Evolutionary conservation across 1,140 invertebrate genomes (phyloP).

Genomic region (Harpegnathos saltator): DNA sequence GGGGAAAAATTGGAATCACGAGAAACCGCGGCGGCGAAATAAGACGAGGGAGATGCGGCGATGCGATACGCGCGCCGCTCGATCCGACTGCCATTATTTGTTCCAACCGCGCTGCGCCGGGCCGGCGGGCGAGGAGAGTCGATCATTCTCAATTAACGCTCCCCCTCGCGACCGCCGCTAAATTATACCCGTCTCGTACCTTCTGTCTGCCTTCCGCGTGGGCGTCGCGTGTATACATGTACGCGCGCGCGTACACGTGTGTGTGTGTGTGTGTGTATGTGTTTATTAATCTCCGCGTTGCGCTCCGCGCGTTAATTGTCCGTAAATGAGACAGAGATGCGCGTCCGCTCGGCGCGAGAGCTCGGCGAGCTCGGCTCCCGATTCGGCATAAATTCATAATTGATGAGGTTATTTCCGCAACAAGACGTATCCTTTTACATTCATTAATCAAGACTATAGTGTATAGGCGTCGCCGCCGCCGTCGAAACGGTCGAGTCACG

Average conservation of each 20-base stretch:
- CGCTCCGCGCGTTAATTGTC: conserved; percentile 53
- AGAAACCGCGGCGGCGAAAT: conserved; percentile 46
- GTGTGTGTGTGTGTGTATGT: no score
- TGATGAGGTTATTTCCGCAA: conserved; percentile 48
- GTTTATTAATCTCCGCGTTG: conserved; percentile 62
- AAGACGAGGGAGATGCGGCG: conserved; percentile 54
- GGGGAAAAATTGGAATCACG: conserved; percentile 60
- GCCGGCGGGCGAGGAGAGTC: conserved; percentile 57
- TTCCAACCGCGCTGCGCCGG: conserved; percentile 35
- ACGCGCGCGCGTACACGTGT: not conserved
- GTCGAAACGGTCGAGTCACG: not conserved
- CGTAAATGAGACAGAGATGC: conserved; percentile 58
- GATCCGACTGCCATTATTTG: conserved; percentile 58
- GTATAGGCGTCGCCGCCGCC: not conserved
- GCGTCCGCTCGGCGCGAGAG: conserved; percentile 48
- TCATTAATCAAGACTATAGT: conserved; percentile 23
- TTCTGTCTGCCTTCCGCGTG: conserved; percentile 59
- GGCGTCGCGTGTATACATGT: conserved; percentile 29
- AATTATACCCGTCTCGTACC: conserved; percentile 59
- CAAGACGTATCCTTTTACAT: conserved; percentile 28
- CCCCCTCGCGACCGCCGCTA: conserved; percentile 51
- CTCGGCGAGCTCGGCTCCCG: conserved; percentile 45
- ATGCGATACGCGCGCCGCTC: conserved; percentile 50
- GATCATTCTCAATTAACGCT: conserved; percentile 63
- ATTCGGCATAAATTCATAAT: conserved; percentile 56